Percentiles rank a stretch among this genome's conserved stretches.
Evolutionary conservation across 2,113 vertebrate genomes (phyloP).

Genomic region (Corythaeola cristata): DNA sequence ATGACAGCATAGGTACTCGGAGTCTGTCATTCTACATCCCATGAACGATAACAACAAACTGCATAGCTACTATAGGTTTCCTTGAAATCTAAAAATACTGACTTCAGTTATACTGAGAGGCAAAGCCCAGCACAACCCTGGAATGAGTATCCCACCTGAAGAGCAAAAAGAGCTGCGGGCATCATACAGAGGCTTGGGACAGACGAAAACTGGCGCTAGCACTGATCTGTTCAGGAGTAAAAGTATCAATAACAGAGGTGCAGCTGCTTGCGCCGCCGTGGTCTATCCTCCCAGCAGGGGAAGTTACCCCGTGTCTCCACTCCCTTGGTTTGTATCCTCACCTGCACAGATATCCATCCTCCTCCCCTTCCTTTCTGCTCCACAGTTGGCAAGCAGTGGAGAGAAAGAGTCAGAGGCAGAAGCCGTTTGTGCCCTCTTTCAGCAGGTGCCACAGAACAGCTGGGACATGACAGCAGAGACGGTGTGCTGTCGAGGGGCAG

Average conservation of each 20-base stretch:
- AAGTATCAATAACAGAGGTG: background rate
- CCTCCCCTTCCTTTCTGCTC: background rate
- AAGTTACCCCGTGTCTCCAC: background rate
- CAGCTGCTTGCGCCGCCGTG: background rate
- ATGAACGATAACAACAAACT: background rate
- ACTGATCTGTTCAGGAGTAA: background rate
- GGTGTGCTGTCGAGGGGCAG: rapidly evolving
- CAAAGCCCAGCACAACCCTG: background rate
- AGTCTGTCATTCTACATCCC: background rate
- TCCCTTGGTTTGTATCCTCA: background rate
- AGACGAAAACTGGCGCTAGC: background rate
- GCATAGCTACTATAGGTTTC: background rate
- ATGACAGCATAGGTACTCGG: background rate
- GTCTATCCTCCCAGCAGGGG: background rate
- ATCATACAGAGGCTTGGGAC: background rate
- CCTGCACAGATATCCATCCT: background rate
- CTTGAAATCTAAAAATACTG: background rate
- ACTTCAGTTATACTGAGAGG: background rate
- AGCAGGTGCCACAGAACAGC: background rate
- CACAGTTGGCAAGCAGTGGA: rapidly evolving
- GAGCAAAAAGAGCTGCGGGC: background rate
- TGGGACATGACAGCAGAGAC: background rate
- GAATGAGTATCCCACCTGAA: background rate
- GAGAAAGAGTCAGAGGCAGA: background rate
- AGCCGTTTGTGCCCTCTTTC: background rate